Percentiles rank a stretch among this genome's conserved stretches.
These are phyloP conservation scores for Protonemura montana DNA, from an alignment of 2,888 invertebrate genomes.

Conservation along the genomic window DNA sequence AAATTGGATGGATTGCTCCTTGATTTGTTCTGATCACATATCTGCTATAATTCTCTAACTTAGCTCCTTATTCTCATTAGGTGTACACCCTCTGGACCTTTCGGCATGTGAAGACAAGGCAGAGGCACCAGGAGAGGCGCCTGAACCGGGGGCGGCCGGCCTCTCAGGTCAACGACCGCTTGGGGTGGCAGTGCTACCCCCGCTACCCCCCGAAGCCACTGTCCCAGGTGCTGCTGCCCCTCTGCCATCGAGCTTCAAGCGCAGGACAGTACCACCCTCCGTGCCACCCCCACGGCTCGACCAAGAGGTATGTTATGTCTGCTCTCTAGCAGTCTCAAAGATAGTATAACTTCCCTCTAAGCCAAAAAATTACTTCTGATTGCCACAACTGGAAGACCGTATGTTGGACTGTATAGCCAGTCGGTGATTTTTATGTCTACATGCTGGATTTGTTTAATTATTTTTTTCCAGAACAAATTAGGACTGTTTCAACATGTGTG, in stretches of 20 bases:
- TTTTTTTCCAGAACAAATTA: too few relatives aligned
- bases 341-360: too few relatives aligned
- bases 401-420: too few relatives aligned
- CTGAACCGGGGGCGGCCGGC: constrained; percentile 77
- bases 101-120: constrained; percentile 65
- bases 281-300: constrained; percentile 67
- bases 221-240: constrained; percentile 60
- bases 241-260: constrained; percentile 60
- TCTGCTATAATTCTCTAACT: constrained; percentile 13
- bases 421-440: too few relatives aligned
- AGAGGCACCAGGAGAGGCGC: constrained; percentile 76
- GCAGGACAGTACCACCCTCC: constrained; percentile 63
- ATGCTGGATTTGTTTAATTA: too few relatives aligned
- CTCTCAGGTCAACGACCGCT: constrained; percentile 82
- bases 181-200: constrained; percentile 65
- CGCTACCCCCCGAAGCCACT: constrained; percentile 59
- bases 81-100: constrained; percentile 62
- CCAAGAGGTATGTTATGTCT: constrained; percentile 62
- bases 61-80: not conserved
- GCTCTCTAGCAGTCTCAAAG: too few relatives aligned
- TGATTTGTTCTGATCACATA: too few relatives aligned
- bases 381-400: too few relatives aligned
- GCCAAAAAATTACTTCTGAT: too few relatives aligned
- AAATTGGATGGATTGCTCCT: too few relatives aligned
- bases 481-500: too few relatives aligned